Conservation (phyloP, 2,797 vertebrate species). For the Cossypha caffra region DNA sequence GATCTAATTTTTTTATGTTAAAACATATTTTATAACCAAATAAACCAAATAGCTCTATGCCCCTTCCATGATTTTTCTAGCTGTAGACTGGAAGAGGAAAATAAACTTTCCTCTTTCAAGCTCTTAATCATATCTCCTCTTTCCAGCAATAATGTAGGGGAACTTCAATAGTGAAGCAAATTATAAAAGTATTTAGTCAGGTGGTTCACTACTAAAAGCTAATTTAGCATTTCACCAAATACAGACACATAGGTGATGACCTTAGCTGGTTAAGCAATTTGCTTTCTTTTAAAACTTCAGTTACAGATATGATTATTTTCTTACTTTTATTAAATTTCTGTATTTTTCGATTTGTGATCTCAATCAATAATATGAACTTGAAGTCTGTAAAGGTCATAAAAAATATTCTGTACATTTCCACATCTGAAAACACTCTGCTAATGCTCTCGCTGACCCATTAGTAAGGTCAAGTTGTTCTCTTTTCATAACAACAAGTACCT, state of each 20-base stretch:
- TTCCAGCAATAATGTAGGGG: neutral
- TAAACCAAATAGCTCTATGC: neutral
- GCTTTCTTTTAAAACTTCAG: neutral
- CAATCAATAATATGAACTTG: neutral
- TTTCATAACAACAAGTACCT: neutral
- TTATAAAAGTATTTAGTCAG: neutral
- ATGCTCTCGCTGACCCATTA: neutral
- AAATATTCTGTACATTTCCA: neutral
- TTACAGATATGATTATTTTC: neutral
- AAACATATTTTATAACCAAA: neutral
- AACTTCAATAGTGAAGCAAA: neutral
- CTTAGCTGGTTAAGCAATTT: neutral
- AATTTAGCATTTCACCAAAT: neutral
- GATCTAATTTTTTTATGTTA: neutral
- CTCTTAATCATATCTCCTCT: neutral
- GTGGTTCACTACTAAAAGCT: neutral
- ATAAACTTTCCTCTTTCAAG: neutral
- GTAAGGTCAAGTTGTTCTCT: neutral
- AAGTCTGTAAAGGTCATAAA: neutral
- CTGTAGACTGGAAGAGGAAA: neutral
- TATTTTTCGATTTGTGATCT: neutral
- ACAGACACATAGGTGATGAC: neutral
- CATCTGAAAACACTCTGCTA: neutral
- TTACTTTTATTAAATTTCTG: neutral
- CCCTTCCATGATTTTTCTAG: neutral